These are phyloP conservation scores for Mamestra configurata DNA, from an alignment of 1,140 invertebrate species.

Conservation along the genomic window DNA sequence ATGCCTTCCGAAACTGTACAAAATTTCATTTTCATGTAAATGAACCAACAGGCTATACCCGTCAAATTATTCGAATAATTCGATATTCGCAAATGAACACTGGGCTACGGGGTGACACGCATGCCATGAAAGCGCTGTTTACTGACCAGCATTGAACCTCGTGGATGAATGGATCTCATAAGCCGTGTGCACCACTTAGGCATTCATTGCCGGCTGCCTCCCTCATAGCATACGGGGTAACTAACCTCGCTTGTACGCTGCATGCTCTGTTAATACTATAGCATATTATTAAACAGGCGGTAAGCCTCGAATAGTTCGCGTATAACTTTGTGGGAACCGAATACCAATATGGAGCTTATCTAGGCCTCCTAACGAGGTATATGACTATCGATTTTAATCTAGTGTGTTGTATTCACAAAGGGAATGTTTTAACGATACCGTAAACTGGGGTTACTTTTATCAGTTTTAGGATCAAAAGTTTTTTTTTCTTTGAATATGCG, in stretches of 20 bases:
- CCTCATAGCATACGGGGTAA: conserved; percentile 66
- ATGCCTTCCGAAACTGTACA: too few relatives aligned
- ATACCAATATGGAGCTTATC: conserved; percentile 23
- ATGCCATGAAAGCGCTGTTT: conserved; percentile 77
- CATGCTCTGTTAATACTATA: conserved; percentile 55
- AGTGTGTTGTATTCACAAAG: conserved; percentile 15
- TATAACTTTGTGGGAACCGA: conserved; percentile 24
- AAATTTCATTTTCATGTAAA: conserved; percentile 12
- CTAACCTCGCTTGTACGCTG: conserved; percentile 66
- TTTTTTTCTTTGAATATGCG: too few relatives aligned
- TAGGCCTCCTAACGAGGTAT: background rate
- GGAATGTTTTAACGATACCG: background rate
- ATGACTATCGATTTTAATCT: conserved; percentile 30
- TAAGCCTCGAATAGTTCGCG: conserved; percentile 36
- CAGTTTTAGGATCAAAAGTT: too few relatives aligned
- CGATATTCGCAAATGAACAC: conserved; percentile 59
- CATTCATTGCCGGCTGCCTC: conserved; percentile 74
- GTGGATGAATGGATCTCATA: conserved; percentile 68
- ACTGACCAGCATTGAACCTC: conserved; percentile 75
- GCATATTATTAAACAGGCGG: conserved; percentile 55
- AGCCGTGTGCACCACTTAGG: conserved; percentile 70
- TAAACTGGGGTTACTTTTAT: too few relatives aligned
- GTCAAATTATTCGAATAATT: conserved; percentile 46
- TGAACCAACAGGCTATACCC: background rate
- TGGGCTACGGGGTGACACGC: conserved; percentile 76